Evolutionary conservation across 2,113 vertebrate genomes (phyloP), one percentile per base, ranked within the genome.

Genomic region (Xenotilapia longispinis): DNA sequence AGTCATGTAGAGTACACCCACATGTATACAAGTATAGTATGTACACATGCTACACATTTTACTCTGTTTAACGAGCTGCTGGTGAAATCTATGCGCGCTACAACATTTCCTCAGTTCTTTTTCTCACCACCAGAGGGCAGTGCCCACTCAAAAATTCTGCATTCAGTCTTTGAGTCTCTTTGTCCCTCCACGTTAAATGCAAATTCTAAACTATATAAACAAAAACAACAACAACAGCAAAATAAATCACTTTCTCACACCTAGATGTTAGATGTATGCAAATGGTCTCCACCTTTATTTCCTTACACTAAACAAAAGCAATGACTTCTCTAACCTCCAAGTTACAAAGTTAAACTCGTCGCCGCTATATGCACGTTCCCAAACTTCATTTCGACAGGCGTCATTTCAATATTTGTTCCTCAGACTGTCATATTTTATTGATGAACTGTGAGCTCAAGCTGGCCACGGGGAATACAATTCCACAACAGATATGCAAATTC

Each of bases 101-200:
- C 7, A 53, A 0, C 6, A 13, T 12, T 15, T 3, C 15, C 19
- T 31, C 36, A 81, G 68, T 93, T 89, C 57, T 14, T 3, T 0
- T 1, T n/a, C 10, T 38, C 5, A 21, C 84, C 96, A 95, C 94
- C 60, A 96, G 96, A 96, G 94, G 96, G 95, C 91, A 95, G 86
- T 95, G 93, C 86, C 83, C 31, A 91, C 93, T 89, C 80, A 94
- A 6, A 84, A 57, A 94, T 93, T 23, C 53, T 36, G n/a, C 14
- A 11, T 9, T 31, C 42, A 38, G 7, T 2, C 60, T 84, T 83
- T 17, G 63, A 42, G 17, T 83, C 79, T 51, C 80, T 57, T 40
- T 88, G 53, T 57, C 28, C 33, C 45, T 60, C 23, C 23, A 9
- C 51, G 7, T 78, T 70, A 90, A 89, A 95, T 90, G 92, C 87